Evolutionary conservation across 2,797 vertebrate species (phyloP).

Genomic region (Sciurus vulgaris): DNA sequence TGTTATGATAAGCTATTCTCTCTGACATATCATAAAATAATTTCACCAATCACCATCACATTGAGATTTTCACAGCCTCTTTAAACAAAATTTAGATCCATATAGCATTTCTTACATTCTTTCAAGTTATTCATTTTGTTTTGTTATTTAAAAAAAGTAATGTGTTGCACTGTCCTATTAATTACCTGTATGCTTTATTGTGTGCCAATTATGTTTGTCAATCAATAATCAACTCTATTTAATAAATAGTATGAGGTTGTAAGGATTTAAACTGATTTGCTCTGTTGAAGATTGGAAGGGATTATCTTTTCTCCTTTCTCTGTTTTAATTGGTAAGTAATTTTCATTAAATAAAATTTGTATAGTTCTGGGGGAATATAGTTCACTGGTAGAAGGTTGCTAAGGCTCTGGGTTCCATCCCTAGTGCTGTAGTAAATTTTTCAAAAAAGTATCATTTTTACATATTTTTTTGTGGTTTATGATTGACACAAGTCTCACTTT

Average conservation of each 20-base stretch:
- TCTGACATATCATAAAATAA: background rate
- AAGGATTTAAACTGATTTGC: background rate
- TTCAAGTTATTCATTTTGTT: background rate
- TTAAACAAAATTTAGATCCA: background rate
- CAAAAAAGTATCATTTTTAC: background rate
- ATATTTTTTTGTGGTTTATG: background rate
- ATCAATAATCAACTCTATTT: background rate
- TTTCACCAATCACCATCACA: background rate
- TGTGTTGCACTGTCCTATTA: background rate
- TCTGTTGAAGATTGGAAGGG: background rate
- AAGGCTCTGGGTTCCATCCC: background rate
- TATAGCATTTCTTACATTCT: background rate
- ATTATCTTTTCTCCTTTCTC: background rate
- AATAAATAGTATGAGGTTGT: background rate
- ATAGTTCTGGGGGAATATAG: too few species aligned
- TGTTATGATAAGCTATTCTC: background rate
- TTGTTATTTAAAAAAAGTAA: background rate
- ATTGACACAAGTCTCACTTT: background rate
- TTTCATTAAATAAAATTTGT: background rate
- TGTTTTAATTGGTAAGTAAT: background rate
- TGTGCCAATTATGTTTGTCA: background rate
- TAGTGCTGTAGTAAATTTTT: background rate
- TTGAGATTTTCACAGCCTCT: background rate
- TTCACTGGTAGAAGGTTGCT: too few species aligned
- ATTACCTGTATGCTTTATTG: background rate